These are phyloP conservation scores for Yponomeuta sedellus DNA, from an alignment of 2,888 invertebrate species.

Conservation along the genomic window DNA sequence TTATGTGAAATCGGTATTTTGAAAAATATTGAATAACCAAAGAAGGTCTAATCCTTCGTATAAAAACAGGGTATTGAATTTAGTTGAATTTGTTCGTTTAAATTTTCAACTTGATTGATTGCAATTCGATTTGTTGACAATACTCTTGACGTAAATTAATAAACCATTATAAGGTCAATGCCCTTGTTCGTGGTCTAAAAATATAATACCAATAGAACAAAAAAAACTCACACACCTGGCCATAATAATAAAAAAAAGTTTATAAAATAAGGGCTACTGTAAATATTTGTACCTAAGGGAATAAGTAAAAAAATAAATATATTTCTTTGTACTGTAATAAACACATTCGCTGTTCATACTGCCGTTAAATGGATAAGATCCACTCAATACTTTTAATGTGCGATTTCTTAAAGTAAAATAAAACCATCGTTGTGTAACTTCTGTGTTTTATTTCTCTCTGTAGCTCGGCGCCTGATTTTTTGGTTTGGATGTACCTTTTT, in stretches of 20 bases:
- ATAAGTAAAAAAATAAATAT: neutral
- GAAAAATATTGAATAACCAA: slow-evolving; percentile 21
- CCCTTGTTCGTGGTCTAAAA: slow-evolving; percentile 33
- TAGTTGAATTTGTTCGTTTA: slow-evolving; percentile 30
- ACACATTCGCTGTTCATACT: slow-evolving; percentile 68
- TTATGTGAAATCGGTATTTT: slow-evolving; percentile 22
- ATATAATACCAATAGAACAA: neutral
- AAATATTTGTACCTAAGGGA: slow-evolving; percentile 50
- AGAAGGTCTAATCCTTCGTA: slow-evolving; percentile 34
- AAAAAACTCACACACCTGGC: neutral
- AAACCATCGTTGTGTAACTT: slow-evolving; percentile 63
- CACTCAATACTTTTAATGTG: slow-evolving; percentile 71
- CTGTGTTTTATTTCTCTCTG: slow-evolving; percentile 37
- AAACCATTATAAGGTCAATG: slow-evolving; percentile 18
- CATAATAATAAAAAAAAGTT: slow-evolving; percentile 19
- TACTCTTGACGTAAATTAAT: slow-evolving; percentile 41
- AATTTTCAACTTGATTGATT: slow-evolving; percentile 36
- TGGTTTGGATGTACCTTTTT: too few relatives aligned
- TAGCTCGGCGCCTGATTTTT: too few relatives aligned
- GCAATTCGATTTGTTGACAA: slow-evolving; percentile 54
- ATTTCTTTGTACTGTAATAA: slow-evolving; percentile 31
- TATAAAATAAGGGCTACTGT: slow-evolving; percentile 55
- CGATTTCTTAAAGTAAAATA: slow-evolving; percentile 66
- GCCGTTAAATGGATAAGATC: slow-evolving; percentile 73
- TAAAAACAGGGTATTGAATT: slow-evolving; percentile 52